Evolutionary conservation across 2,113 vertebrate genomes (phyloP).

Genomic region (Oreocharis arfaki): DNA sequence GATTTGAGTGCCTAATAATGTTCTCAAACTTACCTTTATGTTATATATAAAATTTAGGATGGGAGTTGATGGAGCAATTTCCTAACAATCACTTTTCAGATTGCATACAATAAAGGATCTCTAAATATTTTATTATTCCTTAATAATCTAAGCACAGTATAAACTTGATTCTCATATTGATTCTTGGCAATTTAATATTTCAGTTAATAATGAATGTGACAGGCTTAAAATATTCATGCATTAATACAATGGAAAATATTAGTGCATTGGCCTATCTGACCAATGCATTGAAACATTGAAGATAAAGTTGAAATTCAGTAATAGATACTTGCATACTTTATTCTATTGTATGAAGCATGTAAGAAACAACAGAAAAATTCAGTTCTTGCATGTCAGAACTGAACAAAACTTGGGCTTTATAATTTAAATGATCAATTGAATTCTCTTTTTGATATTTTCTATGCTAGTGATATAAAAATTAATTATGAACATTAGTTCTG

Average conservation of each 20-base stretch:
- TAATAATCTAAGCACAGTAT: constrained; percentile 29
- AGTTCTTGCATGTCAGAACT: neutral
- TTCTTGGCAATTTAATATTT: constrained; percentile 33
- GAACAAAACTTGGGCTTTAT: neutral
- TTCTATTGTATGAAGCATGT: neutral
- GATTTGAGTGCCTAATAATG: neutral
- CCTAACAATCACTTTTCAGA: neutral
- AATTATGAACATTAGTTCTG: neutral
- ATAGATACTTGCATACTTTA: constrained; percentile 7
- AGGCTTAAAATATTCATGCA: constrained; percentile 41
- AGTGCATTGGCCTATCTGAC: constrained; percentile 25
- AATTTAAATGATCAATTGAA: neutral
- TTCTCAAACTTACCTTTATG: neutral
- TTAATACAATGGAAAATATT: neutral
- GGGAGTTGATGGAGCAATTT: neutral
- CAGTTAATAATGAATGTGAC: constrained; percentile 60
- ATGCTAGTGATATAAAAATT: neutral
- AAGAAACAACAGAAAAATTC: neutral
- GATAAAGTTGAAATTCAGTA: constrained; percentile 15
- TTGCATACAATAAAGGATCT: neutral
- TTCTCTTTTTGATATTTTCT: neutral
- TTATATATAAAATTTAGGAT: neutral
- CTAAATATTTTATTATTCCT: constrained; percentile 48
- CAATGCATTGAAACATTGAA: neutral
- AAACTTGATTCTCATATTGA: constrained; percentile 49